Conservation (phyloP, 2,888 invertebrate genomes). For the Polia nebulosa region DNA sequence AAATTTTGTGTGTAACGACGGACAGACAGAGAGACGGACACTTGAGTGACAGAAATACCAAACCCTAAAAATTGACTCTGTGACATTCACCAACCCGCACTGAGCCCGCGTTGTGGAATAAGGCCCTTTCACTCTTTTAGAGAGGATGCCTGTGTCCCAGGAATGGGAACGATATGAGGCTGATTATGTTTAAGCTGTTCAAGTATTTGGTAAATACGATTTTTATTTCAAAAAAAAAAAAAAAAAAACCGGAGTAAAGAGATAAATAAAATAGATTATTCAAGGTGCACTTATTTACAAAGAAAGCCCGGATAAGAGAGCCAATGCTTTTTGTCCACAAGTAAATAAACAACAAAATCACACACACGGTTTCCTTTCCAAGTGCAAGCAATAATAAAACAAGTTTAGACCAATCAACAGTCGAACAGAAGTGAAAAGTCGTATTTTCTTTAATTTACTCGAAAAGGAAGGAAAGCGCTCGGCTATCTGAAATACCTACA, state of each 20-base stretch:
- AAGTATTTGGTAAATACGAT: too few relatives aligned
- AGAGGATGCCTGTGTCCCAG: too few relatives aligned
- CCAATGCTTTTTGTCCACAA: slow-evolving; percentile 5
- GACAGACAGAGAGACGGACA: too few relatives aligned
- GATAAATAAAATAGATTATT: not conserved
- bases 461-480: slow-evolving; percentile 61
- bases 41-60: too few relatives aligned
- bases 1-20: too few relatives aligned
- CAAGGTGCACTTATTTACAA: not conserved
- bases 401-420: slow-evolving; percentile 50
- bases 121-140: too few relatives aligned
- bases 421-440: slow-evolving; percentile 44
- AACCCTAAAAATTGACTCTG: too few relatives aligned
- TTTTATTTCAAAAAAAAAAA: too few relatives aligned
- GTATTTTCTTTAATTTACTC: slow-evolving; percentile 57
- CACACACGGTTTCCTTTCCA: slow-evolving; percentile 16
- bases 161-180: too few relatives aligned
- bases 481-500: slow-evolving; percentile 6
- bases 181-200: too few relatives aligned
- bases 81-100: too few relatives aligned
- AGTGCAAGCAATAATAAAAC: slow-evolving; percentile 39
- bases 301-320: not conserved
- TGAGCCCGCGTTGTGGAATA: too few relatives aligned
- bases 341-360: slow-evolving; percentile 36
- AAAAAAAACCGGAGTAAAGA: not conserved